A percentile compares a stretch with the other conserved stretches of the same genome.
phyloP scores from a whole-genome alignment of 2,888 invertebrate genomes.

The Ennomos erosarius region DNA sequence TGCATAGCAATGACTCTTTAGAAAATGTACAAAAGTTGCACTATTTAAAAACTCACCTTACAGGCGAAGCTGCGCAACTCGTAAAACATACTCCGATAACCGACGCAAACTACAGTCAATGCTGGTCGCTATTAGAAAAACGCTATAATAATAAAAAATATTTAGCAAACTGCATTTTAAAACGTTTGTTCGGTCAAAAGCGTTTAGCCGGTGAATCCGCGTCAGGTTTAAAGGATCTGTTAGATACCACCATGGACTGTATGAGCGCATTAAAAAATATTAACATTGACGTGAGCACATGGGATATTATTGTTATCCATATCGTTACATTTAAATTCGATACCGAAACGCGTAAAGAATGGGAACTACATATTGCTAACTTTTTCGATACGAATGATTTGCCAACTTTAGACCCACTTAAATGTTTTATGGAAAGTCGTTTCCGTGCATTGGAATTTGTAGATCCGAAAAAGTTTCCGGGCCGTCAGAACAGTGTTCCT shows the following conservation, averaged over 20 bases:
- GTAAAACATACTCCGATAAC: slow-evolving; percentile 15
- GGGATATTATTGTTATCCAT: not conserved
- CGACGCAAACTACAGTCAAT: slow-evolving; percentile 10
- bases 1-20: slow-evolving; percentile 4
- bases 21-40: slow-evolving; percentile 17
- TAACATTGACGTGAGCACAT: not conserved
- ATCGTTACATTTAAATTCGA: not conserved
- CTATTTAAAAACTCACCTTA: slow-evolving; percentile 14
- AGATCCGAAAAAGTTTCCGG: not conserved
- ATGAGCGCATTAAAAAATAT: not conserved
- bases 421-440: slow-evolving; percentile 10
- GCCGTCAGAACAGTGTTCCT: no score
- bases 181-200: not conserved
- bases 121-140: slow-evolving; percentile 6
- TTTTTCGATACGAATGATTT: slow-evolving; percentile 1
- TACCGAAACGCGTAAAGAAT: not conserved
- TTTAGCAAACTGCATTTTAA: no score
- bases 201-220: not conserved
- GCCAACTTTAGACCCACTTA: slow-evolving; percentile 13
- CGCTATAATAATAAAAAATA: not conserved
- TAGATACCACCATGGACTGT: not conserved
- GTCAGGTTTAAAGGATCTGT: not conserved
- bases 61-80: slow-evolving; percentile 11
- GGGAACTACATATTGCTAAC: not conserved
- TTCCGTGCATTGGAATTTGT: slow-evolving; percentile 13